phyloP scores from a whole-genome alignment of 2,113 vertebrate species.

The Spilogale gracilis region DNA sequence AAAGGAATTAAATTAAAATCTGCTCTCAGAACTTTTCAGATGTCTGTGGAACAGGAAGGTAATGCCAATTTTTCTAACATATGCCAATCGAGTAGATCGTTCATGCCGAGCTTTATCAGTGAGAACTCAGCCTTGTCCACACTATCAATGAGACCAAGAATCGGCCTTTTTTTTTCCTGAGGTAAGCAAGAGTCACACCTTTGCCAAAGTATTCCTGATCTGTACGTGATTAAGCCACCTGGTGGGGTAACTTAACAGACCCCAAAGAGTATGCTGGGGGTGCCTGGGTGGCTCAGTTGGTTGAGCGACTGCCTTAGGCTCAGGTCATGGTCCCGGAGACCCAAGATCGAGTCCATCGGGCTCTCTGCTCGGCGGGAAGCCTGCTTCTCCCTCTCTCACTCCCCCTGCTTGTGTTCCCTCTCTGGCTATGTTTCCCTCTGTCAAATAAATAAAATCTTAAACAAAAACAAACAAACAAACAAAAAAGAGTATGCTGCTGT shows the following conservation, averaged over 20 bases:
- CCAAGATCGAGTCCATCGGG: too few species aligned
- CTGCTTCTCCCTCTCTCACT: too few species aligned
- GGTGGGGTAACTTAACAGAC: not conserved
- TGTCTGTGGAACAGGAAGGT: not conserved
- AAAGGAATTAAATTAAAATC: constrained; percentile 1
- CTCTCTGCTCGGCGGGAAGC: too few species aligned
- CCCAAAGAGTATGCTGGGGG: not conserved
- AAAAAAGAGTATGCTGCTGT: not conserved
- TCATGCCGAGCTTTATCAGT: not conserved
- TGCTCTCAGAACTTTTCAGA: not conserved
- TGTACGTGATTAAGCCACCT: not conserved
- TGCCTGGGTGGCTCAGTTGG: too few species aligned
- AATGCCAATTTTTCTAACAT: not conserved
- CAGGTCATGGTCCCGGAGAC: too few species aligned
- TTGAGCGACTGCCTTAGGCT: too few species aligned
- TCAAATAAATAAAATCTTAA: too few species aligned
- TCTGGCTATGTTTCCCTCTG: too few species aligned
- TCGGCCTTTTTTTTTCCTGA: not conserved
- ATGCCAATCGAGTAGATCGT: not conserved
- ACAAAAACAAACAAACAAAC: too few species aligned
- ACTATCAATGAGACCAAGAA: not conserved
- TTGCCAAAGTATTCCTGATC: not conserved
- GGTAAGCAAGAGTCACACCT: not conserved
- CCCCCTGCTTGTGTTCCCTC: too few species aligned
- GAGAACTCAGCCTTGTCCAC: not conserved